Conservation (phyloP, 2,888 invertebrate genomes). For the Glyphotaelius pellucidus region DNA sequence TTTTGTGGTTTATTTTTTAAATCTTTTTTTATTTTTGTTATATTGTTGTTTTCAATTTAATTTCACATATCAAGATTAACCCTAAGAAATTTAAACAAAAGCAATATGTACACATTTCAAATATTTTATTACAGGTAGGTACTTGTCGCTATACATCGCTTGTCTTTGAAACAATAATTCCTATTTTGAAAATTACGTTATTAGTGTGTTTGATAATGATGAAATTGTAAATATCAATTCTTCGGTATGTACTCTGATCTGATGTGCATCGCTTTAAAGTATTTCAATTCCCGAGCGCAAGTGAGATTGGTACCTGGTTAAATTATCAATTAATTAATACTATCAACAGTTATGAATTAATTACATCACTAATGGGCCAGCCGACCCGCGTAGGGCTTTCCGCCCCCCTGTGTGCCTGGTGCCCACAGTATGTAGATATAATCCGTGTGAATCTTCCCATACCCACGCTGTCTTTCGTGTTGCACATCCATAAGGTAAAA, state of each 20-base stretch:
- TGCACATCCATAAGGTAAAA: conserved; percentile 10
- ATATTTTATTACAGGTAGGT: no score
- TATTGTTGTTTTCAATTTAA: no score
- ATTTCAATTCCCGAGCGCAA: neutral
- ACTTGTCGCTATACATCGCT: no score
- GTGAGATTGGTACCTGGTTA: neutral
- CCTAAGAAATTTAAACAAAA: no score
- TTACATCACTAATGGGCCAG: neutral
- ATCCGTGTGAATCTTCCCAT: conserved; percentile 48
- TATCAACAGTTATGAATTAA: neutral
- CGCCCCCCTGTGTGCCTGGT: neutral
- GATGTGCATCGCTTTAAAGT: neutral
- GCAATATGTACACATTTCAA: no score
- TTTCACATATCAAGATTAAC: no score
- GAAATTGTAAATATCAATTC: neutral
- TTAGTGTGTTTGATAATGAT: neutral
- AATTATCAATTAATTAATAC: neutral
- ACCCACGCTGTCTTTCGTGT: conserved; percentile 34
- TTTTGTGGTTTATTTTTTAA: no score
- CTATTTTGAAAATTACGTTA: no score
- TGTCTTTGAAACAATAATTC: no score
- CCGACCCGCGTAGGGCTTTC: neutral
- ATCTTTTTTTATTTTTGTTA: no score
- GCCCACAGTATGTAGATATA: neutral
- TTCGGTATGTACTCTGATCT: neutral